These are phyloP conservation scores for Mirounga angustirostris DNA, from an alignment of 2,113 vertebrate species.

Conservation along the genomic window DNA sequence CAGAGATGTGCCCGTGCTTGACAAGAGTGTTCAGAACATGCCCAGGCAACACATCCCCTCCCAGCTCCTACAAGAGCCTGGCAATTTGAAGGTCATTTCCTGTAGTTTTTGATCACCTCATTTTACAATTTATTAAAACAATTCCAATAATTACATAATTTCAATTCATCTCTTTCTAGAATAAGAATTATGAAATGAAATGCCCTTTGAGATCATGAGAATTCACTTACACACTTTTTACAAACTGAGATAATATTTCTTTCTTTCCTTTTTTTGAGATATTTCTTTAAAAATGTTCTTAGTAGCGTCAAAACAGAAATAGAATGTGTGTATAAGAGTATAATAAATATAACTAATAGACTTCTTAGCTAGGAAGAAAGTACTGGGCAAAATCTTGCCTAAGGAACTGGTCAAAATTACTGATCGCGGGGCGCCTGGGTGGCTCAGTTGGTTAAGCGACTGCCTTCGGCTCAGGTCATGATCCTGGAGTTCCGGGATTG, in stretches of 20 bases:
- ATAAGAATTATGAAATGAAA: neutral
- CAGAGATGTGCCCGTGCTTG: neutral
- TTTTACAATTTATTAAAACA: conserved; percentile 18
- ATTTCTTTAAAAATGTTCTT: conserved; percentile 1
- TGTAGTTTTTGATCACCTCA: neutral
- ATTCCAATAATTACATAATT: neutral
- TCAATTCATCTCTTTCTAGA: neutral
- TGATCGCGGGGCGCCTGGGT: too few relatives aligned
- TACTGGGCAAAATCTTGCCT: neutral
- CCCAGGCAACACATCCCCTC: too few relatives aligned
- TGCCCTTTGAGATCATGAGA: neutral
- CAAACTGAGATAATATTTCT: neutral
- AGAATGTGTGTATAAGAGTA: neutral
- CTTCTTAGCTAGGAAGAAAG: neutral
- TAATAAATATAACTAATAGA: neutral
- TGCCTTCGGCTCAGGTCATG: too few relatives aligned
- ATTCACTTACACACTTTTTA: conserved; percentile 37
- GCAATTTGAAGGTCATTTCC: neutral
- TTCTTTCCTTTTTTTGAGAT: neutral
- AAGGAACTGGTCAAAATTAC: neutral
- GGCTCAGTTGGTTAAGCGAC: too few relatives aligned
- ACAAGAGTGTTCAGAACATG: neutral
- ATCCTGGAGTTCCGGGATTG: too few relatives aligned
- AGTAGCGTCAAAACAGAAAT: neutral
- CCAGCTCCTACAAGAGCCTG: neutral